phyloP scores from a whole-genome alignment of 2,888 invertebrate genomes.

The Dioctria rufipes region DNA sequence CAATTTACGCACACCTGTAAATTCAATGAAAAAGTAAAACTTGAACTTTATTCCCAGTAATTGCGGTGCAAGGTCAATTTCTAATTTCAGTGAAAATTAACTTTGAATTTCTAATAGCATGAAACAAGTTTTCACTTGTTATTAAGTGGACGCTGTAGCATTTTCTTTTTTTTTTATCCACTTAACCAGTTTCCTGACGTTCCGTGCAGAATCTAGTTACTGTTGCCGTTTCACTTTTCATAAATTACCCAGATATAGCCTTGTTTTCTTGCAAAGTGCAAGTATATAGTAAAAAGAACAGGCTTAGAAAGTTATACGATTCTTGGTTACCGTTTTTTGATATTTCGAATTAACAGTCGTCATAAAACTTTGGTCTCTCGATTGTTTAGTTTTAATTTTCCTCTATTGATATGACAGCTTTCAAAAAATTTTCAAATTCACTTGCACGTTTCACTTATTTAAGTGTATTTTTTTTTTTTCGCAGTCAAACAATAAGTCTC shows the following conservation, averaged over 20 bases:
- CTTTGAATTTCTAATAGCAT: conserved; percentile 21
- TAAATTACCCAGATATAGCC: not conserved
- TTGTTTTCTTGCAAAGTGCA: not conserved
- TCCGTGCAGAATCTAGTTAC: conserved; percentile 5
- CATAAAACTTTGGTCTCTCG: not conserved
- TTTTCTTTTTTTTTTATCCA: not conserved
- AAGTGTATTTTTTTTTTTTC: no score
- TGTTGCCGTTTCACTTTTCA: conserved; percentile 15
- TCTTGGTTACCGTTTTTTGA: not conserved
- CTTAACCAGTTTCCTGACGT: conserved; percentile 38
- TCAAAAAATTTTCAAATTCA: no score
- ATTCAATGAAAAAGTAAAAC: not conserved
- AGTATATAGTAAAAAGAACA: not conserved
- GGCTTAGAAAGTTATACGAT: not conserved
- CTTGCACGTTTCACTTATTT: no score
- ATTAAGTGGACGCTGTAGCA: not conserved
- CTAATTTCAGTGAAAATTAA: conserved; percentile 37
- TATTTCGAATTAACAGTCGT: no score
- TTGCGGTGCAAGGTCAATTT: conserved; percentile 16
- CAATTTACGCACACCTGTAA: no score
- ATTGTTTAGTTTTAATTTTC: no score
- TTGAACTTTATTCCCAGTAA: conserved; percentile 1
- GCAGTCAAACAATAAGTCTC: no score
- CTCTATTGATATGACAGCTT: no score
- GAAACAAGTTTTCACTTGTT: conserved; percentile 28